Conservation (phyloP, 2,888 invertebrate genomes). For the Mamestra brassicae region DNA sequence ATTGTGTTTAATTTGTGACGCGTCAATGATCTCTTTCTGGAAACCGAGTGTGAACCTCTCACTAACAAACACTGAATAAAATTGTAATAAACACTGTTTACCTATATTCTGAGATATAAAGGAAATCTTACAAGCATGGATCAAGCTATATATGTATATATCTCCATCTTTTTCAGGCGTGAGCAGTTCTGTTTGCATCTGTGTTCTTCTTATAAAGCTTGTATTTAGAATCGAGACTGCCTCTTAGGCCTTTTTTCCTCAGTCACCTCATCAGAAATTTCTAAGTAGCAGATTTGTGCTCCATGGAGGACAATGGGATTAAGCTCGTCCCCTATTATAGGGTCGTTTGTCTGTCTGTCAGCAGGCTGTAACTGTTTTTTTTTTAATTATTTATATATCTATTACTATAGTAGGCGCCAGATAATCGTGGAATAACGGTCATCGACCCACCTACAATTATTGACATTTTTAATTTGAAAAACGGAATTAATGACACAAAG, state of each 20-base stretch:
- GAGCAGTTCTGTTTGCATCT: background rate
- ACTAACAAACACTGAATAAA: slow-evolving; percentile 37
- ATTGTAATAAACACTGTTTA: background rate
- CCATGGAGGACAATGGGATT: background rate
- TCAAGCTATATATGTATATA: background rate
- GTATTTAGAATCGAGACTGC: background rate
- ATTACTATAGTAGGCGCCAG: no score
- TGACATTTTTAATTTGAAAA: no score
- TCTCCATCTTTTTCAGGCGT: background rate
- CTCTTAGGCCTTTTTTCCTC: background rate
- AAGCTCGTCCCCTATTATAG: no score
- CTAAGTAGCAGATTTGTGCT: background rate
- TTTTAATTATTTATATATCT: no score
- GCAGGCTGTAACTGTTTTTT: no score
- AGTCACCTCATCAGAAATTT: background rate
- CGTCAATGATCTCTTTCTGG: background rate
- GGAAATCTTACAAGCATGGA: slow-evolving; percentile 15
- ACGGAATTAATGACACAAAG: no score
- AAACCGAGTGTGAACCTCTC: slow-evolving; percentile 5
- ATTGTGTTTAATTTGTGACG: background rate
- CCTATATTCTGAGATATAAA: background rate
- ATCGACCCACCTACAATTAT: no score
- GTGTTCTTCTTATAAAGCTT: background rate
- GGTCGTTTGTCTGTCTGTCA: no score
- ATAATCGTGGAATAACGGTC: no score